Evolutionary conservation across 2,797 vertebrate genomes (phyloP), one percentile per base, ranked within the genome.

Genomic region (Heteromormyrus szaboi): DNA sequence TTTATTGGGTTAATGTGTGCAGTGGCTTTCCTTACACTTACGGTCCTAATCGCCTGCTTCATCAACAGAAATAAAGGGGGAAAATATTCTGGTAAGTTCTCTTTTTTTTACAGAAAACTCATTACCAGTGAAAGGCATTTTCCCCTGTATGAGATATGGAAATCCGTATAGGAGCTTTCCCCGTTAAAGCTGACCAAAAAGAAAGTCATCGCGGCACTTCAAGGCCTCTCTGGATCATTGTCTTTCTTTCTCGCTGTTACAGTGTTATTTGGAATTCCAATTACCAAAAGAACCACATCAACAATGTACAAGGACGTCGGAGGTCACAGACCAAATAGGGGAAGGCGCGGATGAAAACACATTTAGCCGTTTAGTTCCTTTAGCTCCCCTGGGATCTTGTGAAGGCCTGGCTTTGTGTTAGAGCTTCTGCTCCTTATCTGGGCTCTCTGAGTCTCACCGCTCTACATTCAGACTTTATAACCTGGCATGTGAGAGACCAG

Each of bases 1-100:
- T 99, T 99, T 92, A 99, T 99, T 89, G 98, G 99, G 89, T 90
- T 99, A 93, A 98, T 99, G 98, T 98, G 97, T 1, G 98, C 98
- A 37, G 92, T 99, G 2, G 98, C 98, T 91, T 93, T 98, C 65
- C 98, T 99, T 91, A 99, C 97, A 0, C 96, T 99, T 62, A 94
- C 97, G 89, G 94, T 99, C 91, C 93, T 99, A 85, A 97, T 98
- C 0, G 91, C 97, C 89, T 99, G 99, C 95, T 99, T 99, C 92
- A 97, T 99, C 94, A 98, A 97, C 95, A 97, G 98, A 92, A 99
- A 99, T 92, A 97, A 96, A 95, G 99, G 99, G 91, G 99, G 99
- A 51, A 99, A 99, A 94, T 99, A 99, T 89, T 99, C 99, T 54
- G 99, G 99, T 99, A 97, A 94, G 94, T 90, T 87, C 89, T 90